Percentiles rank a stretch among this genome's conserved stretches.
phyloP scores from a whole-genome alignment of 2,888 invertebrate genomes.

The Tineola bisselliella region DNA sequence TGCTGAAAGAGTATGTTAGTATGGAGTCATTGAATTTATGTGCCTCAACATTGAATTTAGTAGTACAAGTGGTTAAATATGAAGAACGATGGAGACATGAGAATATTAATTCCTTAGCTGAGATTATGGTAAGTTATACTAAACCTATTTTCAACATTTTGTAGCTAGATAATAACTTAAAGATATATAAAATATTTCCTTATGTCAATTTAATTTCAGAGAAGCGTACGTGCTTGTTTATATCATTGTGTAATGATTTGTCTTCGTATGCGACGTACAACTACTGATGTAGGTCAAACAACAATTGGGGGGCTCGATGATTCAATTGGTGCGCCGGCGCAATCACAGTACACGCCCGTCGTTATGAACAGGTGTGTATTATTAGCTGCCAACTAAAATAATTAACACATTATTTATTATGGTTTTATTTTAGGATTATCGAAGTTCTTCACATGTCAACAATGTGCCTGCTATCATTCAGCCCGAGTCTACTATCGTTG shows the following conservation, averaged over 20 bases:
- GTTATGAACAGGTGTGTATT: neutral
- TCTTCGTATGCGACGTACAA: slow-evolving; percentile 46
- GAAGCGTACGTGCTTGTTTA: slow-evolving; percentile 56
- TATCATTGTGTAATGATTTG: slow-evolving; percentile 55
- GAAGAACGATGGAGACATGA: slow-evolving; percentile 69
- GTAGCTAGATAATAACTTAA: too few species aligned
- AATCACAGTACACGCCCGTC: neutral
- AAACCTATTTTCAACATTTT: too few species aligned
- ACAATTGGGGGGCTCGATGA: neutral
- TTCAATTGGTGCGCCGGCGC: neutral
- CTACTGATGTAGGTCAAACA: slow-evolving; percentile 28
- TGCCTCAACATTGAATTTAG: slow-evolving; percentile 61
- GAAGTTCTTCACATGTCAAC: slow-evolving; percentile 69
- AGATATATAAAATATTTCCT: neutral
- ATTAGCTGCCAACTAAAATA: neutral
- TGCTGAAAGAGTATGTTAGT: slow-evolving; percentile 68
- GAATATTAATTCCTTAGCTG: slow-evolving; percentile 62
- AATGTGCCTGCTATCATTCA: slow-evolving; percentile 67
- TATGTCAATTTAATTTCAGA: slow-evolving; percentile 28
- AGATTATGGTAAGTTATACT: slow-evolving; percentile 68
- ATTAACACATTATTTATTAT: too few species aligned
- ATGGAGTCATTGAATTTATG: slow-evolving; percentile 69
- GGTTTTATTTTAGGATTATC: slow-evolving; percentile 51
- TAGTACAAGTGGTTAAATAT: slow-evolving; percentile 66
- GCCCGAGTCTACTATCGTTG: slow-evolving; percentile 64